A percentile compares a stretch with the other conserved stretches of the same genome.
Evolutionary conservation across 1,140 invertebrate genomes (phyloP).

Genomic region (Apis florea): DNA sequence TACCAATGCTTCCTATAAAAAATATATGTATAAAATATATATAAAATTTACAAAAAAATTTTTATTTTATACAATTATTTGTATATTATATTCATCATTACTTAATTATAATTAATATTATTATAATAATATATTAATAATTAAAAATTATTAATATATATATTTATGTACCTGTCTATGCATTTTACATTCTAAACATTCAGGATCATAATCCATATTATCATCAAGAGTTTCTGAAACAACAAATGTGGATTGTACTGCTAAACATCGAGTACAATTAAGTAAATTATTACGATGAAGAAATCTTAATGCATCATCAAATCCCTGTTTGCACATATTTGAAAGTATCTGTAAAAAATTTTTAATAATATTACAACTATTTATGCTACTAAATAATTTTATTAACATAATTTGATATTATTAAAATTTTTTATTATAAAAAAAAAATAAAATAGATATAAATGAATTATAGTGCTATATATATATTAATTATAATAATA

Average conservation of each 20-base stretch:
- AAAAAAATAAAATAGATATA: too few species aligned
- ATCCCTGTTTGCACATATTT: conserved; percentile 98
- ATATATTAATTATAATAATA: too few species aligned
- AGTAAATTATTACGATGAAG: conserved; percentile 95
- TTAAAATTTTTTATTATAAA: not conserved
- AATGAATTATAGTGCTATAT: too few species aligned
- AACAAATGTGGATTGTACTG: conserved; percentile 90
- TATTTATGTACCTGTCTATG: conserved; percentile 86
- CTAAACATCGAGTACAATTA: conserved; percentile 90
- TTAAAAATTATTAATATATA: conserved; percentile 16
- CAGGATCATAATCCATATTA: conserved; percentile 88
- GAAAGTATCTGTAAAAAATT: conserved; percentile 83
- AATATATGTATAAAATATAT: conserved; percentile 74
- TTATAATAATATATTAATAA: too few species aligned
- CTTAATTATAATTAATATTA: conserved; percentile 1
- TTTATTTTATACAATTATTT: not conserved
- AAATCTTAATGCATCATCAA: conserved; percentile 96
- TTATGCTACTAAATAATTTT: not conserved
- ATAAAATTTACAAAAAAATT: not conserved
- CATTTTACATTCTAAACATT: conserved; percentile 90
- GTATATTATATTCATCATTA: not conserved
- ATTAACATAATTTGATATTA: not conserved
- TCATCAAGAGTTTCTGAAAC: conserved; percentile 87
- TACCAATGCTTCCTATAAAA: conserved; percentile 89
- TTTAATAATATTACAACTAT: not conserved